phyloP scores from a whole-genome alignment of 35 echinoderm and acorn worm species.

The Acanthaster planci region DNA sequence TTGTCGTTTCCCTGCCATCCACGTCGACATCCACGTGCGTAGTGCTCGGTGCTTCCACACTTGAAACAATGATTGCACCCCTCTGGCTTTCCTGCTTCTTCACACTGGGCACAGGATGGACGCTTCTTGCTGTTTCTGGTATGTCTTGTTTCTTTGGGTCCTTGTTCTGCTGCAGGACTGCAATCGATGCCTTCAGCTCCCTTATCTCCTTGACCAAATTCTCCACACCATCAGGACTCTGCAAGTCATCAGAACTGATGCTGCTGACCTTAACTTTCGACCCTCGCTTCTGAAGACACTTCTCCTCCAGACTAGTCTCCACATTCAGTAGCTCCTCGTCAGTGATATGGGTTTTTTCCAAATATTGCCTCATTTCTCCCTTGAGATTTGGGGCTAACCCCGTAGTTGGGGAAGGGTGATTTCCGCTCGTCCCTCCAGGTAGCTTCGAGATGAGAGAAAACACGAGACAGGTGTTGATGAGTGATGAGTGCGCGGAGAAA shows the following conservation, averaged over 20 bases:
- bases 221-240: background rate
- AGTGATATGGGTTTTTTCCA: background rate
- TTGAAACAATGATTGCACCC: conserved; percentile 60
- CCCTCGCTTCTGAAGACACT: background rate
- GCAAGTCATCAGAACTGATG: too few species aligned
- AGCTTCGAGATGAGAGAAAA: too few species aligned
- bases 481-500: too few species aligned
- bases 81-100: background rate
- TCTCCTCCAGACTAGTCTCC: background rate
- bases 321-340: conserved; percentile 39
- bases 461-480: too few species aligned
- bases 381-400: too few species aligned
- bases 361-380: conserved; percentile 35
- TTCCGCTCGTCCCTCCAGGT: too few species aligned
- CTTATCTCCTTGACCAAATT: background rate
- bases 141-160: too few species aligned
- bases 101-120: conserved; percentile 34
- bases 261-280: background rate
- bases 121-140: too few species aligned
- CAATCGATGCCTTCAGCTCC: background rate
- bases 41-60: conserved; percentile 59
- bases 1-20: conserved; percentile 57
- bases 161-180: background rate
- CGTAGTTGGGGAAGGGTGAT: too few species aligned
- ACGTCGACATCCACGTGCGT: conserved; percentile 47